Evolutionary conservation across 2,888 invertebrate genomes (phyloP), one percentile per base, ranked within the genome.

Genomic region (Beris morrisii): DNA sequence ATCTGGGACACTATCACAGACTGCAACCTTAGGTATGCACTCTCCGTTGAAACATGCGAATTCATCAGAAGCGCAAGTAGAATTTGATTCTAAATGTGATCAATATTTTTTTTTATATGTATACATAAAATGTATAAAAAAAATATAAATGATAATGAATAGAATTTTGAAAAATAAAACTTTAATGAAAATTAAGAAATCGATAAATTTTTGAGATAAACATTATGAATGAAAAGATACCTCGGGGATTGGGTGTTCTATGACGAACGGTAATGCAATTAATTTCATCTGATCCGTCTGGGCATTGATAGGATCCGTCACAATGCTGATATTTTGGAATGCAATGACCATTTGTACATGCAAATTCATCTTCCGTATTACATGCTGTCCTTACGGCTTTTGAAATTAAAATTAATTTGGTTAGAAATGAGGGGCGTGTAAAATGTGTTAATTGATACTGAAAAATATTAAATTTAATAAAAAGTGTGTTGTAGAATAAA

Each of bases 1-100:
- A 78, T 95, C 95, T n/a, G 83, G 79, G 72, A 90, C 89, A 7
- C 88, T 89, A 79, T 94, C 93, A 80, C 95, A 95, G 48, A 87
- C 85, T 87, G 91, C 91, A 15, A 88, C 86, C 73, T 83, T 83
- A 53, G 91, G 90, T 67, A 93, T 88, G 73, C 93, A 93, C 53
- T 83, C 81, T 12, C 83, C 84, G 69, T 83, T 83, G 54, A 77
- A 78, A 74, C 89, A 89, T 66, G 82, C 80, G 75, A 88, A 88
- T 73, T 88, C 85, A 72, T 81, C 82, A 71, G 72, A 74, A 73
- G 72, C 74, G 73, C 70, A 73, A 68, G 31, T 52, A 59, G 66
- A 67, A 67, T 61, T 52, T 61, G 50, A 69, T 64, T 59, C 22
- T 31, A 22, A 55, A n/a, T 31, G 28, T 31, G 54, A 22, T 22